Percentiles rank a stretch among this genome's conserved stretches.
Evolutionary conservation across 1,140 invertebrate species (phyloP).

Genomic region (Brachionus angularis): DNA sequence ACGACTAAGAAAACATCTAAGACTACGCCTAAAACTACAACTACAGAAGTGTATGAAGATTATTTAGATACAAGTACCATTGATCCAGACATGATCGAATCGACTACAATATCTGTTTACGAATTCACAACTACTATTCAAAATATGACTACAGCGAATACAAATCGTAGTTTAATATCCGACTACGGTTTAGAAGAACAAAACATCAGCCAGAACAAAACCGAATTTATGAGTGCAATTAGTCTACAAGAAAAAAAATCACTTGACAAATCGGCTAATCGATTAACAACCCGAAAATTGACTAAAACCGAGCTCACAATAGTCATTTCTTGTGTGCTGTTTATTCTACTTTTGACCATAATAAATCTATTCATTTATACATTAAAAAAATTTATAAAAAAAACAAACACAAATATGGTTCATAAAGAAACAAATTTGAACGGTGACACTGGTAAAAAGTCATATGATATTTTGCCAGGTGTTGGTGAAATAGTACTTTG

Average conservation of each 20-base stretch:
- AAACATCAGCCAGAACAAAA: too few species aligned
- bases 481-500: conserved; percentile 42
- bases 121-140: too few species aligned
- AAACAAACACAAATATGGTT: not conserved
- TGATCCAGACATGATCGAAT: too few species aligned
- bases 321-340: conserved; percentile 34
- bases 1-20: not conserved
- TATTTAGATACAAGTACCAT: too few species aligned
- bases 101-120: too few species aligned
- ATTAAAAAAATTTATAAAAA: conserved; percentile 33
- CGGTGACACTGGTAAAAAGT: conserved; percentile 23
- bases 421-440: conserved; percentile 1
- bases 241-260: conserved; percentile 21
- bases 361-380: conserved; percentile 34
- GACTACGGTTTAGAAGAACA: too few species aligned
- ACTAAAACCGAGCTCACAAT: conserved; percentile 28
- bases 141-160: too few species aligned
- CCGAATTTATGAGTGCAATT: conserved; percentile 25
- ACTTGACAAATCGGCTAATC: not conserved
- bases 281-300: not conserved
- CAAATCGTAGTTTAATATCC: too few species aligned
- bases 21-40: too few species aligned
- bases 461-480: conserved; percentile 39
- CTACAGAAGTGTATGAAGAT: too few species aligned
- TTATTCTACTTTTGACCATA: conserved; percentile 2